Percentiles rank a stretch among this genome's conserved stretches.
Evolutionary conservation across 2,888 invertebrate genomes (phyloP).

Genomic region (Drosophila lacicola): DNA sequence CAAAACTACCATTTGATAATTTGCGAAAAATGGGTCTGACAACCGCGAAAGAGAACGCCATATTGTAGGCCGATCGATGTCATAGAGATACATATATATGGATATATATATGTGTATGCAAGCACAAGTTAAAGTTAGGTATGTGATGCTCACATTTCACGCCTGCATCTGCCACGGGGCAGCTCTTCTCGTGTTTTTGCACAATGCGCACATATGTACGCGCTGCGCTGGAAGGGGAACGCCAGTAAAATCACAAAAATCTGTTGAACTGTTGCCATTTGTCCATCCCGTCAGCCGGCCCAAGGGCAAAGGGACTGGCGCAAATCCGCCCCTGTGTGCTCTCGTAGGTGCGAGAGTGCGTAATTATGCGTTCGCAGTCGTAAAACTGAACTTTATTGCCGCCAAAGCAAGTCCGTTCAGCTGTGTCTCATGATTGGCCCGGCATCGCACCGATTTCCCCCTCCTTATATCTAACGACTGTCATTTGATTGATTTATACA

Average conservation of each 20-base stretch:
- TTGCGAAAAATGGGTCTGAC: slow-evolving; percentile 49
- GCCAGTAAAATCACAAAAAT: slow-evolving; percentile 31
- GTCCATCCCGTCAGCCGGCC: slow-evolving; percentile 1
- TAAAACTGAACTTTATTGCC: slow-evolving; percentile 77
- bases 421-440: slow-evolving; percentile 46
- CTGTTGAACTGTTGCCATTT: slow-evolving; percentile 12
- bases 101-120: not conserved
- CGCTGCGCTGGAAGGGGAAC: slow-evolving; percentile 5
- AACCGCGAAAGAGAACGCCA: slow-evolving; percentile 33
- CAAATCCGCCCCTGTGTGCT: slow-evolving; percentile 32
- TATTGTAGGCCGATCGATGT: slow-evolving; percentile 32
- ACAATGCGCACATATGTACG: not conserved
- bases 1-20: slow-evolving; percentile 59
- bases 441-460: not conserved
- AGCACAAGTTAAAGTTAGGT: not conserved
- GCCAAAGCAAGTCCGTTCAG: slow-evolving; percentile 25
- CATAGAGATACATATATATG: not conserved
- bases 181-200: slow-evolving; percentile 13
- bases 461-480: not conserved
- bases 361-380: slow-evolving; percentile 74
- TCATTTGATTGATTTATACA: slow-evolving; percentile 71
- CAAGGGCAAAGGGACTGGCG: slow-evolving; percentile 6
- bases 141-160: slow-evolving; percentile 52
- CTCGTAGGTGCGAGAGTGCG: slow-evolving; percentile 66
- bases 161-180: slow-evolving; percentile 68